Conservation (phyloP, 2,888 invertebrate genomes). For the Tetanocera ferruginea region DNA sequence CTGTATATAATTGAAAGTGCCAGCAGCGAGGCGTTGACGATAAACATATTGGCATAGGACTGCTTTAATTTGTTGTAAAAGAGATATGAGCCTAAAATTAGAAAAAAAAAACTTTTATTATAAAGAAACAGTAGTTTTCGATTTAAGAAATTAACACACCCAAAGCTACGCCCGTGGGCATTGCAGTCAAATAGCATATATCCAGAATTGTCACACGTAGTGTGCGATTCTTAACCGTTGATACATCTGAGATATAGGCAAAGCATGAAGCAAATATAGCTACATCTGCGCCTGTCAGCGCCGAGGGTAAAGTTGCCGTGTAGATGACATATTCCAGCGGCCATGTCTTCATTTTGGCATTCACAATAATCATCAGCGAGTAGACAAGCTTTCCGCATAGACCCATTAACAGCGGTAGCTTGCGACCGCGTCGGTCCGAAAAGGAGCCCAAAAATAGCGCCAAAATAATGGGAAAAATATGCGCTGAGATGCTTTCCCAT, state of each 20-base stretch:
- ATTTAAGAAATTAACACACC: constrained; percentile 70
- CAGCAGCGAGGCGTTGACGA: constrained; percentile 77
- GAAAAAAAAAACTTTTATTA: not conserved
- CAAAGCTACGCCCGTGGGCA: constrained; percentile 85
- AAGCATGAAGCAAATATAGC: constrained; percentile 85
- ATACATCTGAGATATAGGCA: constrained; percentile 85
- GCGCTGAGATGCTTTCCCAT: constrained; percentile 82
- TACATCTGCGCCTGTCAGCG: constrained; percentile 83
- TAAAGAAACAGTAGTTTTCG: not conserved
- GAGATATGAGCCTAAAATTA: constrained; percentile 75
- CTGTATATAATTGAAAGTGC: constrained; percentile 77
- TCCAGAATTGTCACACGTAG: constrained; percentile 86
- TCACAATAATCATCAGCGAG: constrained; percentile 81
- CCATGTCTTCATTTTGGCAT: constrained; percentile 77
- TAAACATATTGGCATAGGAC: constrained; percentile 82
- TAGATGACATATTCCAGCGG: constrained; percentile 81
- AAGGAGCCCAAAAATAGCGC: constrained; percentile 86
- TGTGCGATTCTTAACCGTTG: constrained; percentile 79
- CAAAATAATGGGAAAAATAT: constrained; percentile 80
- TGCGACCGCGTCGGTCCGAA: constrained; percentile 84
- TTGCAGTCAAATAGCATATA: constrained; percentile 83
- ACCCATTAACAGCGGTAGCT: constrained; percentile 80
- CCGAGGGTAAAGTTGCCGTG: constrained; percentile 82
- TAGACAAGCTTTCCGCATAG: constrained; percentile 81
- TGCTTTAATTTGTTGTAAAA: constrained; percentile 74